Evolutionary conservation across 2,113 vertebrate genomes (phyloP).

Genomic region (Cepphus grylle): DNA sequence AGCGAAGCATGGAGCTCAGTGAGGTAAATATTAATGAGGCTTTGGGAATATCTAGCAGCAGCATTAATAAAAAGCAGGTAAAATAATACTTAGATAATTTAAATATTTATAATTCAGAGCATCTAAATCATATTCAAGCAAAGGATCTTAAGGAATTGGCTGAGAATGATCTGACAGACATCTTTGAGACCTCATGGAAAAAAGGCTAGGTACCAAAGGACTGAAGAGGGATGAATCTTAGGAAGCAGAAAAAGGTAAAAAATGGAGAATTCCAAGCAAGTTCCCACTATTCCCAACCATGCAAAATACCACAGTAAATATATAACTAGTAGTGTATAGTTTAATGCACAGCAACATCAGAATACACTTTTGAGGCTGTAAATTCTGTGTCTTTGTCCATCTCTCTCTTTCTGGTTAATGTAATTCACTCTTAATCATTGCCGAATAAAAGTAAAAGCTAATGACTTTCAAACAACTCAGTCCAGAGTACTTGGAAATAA

Average conservation of each 20-base stretch:
- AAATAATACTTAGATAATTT: slow-evolving; percentile 74
- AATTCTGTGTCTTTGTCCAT: not conserved
- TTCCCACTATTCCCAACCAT: slow-evolving; percentile 34
- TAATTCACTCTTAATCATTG: not conserved
- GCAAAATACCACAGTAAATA: slow-evolving; percentile 38
- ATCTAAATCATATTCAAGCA: slow-evolving; percentile 49
- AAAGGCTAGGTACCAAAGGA: slow-evolving; percentile 48
- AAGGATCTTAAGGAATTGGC: slow-evolving; percentile 44
- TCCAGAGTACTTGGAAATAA: not conserved
- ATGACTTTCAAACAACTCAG: not conserved
- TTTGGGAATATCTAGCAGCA: slow-evolving; percentile 69
- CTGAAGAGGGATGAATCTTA: slow-evolving; percentile 47
- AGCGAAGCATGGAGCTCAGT: slow-evolving; percentile 27
- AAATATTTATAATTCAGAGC: slow-evolving; percentile 76
- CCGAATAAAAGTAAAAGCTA: not conserved
- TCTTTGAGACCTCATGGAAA: slow-evolving; percentile 20
- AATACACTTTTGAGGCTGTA: not conserved
- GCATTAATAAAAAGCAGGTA: slow-evolving; percentile 76
- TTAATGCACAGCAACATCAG: slow-evolving; percentile 13
- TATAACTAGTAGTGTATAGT: slow-evolving; percentile 43
- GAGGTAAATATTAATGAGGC: slow-evolving; percentile 76
- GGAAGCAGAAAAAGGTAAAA: slow-evolving; percentile 17
- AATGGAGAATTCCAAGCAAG: slow-evolving; percentile 12
- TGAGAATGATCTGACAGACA: slow-evolving; percentile 34
- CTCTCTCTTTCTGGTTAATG: not conserved